Percentiles rank a stretch among this genome's conserved stretches.
These are phyloP conservation scores for Geophilus truncorum DNA, from an alignment of 2,888 invertebrate species.

Conservation along the genomic window DNA sequence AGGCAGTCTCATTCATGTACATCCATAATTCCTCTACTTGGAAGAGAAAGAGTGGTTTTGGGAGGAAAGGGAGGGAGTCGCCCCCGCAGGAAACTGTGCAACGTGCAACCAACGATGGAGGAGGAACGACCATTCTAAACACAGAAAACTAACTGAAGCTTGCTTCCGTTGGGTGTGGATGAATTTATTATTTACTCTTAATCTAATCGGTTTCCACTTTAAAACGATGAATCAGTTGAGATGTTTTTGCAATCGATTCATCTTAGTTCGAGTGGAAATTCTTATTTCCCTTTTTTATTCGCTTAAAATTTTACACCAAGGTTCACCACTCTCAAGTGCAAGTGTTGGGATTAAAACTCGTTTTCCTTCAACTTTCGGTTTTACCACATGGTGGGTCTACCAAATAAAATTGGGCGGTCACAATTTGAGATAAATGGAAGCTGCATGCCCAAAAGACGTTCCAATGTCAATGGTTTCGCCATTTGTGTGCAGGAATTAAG, in stretches of 20 bases:
- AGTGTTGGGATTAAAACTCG: not conserved
- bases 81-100: slow-evolving; percentile 6
- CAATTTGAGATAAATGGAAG: not conserved
- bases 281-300: not conserved
- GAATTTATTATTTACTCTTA: not conserved
- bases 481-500: not conserved
- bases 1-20: not conserved
- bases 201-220: not conserved
- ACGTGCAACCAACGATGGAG: not conserved
- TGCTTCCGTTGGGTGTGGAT: not conserved
- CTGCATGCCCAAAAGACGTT: not conserved
- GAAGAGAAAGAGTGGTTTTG: not conserved
- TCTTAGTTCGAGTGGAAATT: not conserved
- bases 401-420: not conserved
- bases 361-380: not conserved
- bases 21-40: not conserved
- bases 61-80: not conserved
- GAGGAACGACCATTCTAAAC: not conserved
- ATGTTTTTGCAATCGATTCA: not conserved
- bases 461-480: not conserved
- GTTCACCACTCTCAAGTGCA: not conserved
- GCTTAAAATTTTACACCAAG: not conserved
- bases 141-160: slow-evolving; percentile 7
- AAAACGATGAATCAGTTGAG: not conserved
- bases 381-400: not conserved